Evolutionary conservation across 2,797 vertebrate genomes (phyloP), one percentile per base, ranked within the genome.

Genomic region (Gallinago solitaria): DNA sequence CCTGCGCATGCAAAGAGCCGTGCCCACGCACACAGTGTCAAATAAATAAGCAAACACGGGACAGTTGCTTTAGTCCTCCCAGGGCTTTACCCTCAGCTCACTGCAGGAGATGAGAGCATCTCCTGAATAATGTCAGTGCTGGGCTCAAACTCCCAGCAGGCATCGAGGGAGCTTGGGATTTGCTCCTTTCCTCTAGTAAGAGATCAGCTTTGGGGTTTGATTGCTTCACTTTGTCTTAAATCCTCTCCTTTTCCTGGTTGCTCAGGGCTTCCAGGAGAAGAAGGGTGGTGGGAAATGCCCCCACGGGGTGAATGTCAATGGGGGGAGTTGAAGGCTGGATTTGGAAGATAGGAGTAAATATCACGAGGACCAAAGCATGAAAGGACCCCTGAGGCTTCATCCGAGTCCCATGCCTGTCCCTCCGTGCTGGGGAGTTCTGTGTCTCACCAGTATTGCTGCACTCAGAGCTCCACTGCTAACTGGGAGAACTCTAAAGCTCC

Each of bases 141-240:
- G 4, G 5, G 37, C 77, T 78, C 71, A 61, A 51, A 43, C 8
- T 89, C 67, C 59, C 19, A 0, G 24, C 12, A 51, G 74, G 61
- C 48, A 33, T 9, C 1, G 0, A 65, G 20, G 45, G 17, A 27
- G 9, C 50, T 76, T 0, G 0, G 48, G 60, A 78, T 32, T 13
- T 71, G 30, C 32, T 94, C 37, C 39, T 7, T 61, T 45, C 53
- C 50, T 50, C 12, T n/a, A 28, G 59, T 27, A 16, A 82, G 71
- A 89, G 19, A 61, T 43, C 41, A 48, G 13, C 17, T 79, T 64
- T 9, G 39, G 43, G 35, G 19, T 50, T 68, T 71, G 33, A 50
- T 68, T 33, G 27, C 24, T 82, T 73, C 33, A 9, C 20, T 63
- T 90, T 64, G 33, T 81, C 18, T 32, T 61, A 43, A 80, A 85